Base-by-base conservation (phyloP, 2,113 vertebrate species). In the Callipepla squamata region DNA sequence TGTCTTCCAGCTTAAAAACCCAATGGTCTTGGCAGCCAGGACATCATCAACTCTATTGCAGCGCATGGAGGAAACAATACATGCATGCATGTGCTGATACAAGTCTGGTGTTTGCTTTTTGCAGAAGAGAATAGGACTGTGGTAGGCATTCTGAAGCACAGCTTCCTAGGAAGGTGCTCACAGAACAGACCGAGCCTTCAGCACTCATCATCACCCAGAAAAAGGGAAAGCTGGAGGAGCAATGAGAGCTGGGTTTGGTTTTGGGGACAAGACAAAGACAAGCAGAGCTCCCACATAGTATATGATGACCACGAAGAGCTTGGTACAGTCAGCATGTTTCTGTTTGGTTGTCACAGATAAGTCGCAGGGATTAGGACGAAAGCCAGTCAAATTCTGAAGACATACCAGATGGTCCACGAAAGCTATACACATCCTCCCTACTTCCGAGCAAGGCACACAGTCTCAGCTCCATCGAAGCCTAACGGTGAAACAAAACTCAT, bases 41-140 rank as follows among this genome's bases (percentile, higher is more conserved):
- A 40, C 30, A 26, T 22, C 14, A 4, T 22, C 1, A 9, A 22
- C 7, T 9, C 38, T 28, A 10, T 0, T 6, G 40, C 16, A 63
- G 23, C 0, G 3, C 4, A 8, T 0, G 13, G 38, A 15, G 16
- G 75, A 44, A 58, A 11, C 0, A 2, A 32, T 1, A 21, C 34
- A 10, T 5, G 21, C 6, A 72, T 9, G 30, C 0, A 0, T 7
- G 3, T 20, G 0, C 6, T 17, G 13, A 25, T 5, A 1, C 2
- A 28, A 16, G 6, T 2, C 72, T 42, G 20, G 34, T 6, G 14
- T 30, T 34, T 42, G 74, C 2, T 87, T 8, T 16, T 16, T 18
- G 5, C 25, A 15, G 7, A 16, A 7, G 11, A 26, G 11, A 66
- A 10, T 20, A 2, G 38, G 59, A 4, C 12, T 7, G 32, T 0